These are phyloP conservation scores for Malacoctenus gilli DNA, from an alignment of 2,797 vertebrate species.

Conservation along the genomic window DNA sequence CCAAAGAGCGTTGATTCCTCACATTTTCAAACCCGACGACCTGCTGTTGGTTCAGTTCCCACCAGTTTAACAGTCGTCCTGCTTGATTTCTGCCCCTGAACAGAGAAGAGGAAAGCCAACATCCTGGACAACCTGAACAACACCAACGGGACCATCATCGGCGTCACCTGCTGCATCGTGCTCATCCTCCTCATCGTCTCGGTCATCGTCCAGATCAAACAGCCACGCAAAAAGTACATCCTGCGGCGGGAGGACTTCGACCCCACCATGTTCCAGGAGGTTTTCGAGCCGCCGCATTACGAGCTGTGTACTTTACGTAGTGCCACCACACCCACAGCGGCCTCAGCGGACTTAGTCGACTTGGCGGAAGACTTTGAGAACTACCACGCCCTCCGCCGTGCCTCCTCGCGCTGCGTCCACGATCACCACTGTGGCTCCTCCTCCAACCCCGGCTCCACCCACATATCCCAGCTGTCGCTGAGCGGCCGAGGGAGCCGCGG, in stretches of 20 bases:
- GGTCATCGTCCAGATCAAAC: conserved; percentile 96
- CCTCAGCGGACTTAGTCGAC: conserved; percentile 91
- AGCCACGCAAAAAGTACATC: conserved; percentile 98
- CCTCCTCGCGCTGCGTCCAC: conserved; percentile 95
- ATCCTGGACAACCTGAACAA: conserved; percentile 98
- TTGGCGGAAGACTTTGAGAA: conserved; percentile 95
- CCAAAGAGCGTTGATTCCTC: too few species aligned
- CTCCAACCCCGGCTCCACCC: conserved; percentile 71
- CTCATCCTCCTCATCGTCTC: conserved; percentile 95
- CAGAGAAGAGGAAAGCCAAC: conserved; percentile 95
- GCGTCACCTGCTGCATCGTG: conserved; percentile 96
- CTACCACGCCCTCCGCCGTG: conserved; percentile 93
- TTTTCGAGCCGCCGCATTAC: conserved; percentile 98
- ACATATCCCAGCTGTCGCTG: conserved; percentile 76
- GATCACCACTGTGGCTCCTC: conserved; percentile 97
- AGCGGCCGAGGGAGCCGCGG: conserved; percentile 81
- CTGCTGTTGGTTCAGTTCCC: too few species aligned
- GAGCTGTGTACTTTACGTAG: conserved; percentile 95
- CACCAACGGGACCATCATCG: conserved; percentile 96
- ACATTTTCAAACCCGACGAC: not conserved
- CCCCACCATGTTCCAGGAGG: conserved; percentile 98
- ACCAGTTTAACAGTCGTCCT: too few species aligned
- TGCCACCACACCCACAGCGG: conserved; percentile 77
- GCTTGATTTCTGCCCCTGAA: too few species aligned
- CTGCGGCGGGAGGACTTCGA: conserved; percentile 94